Evolutionary conservation across 2,113 vertebrate species (phyloP).

Genomic region (Thymallus thymallus): DNA sequence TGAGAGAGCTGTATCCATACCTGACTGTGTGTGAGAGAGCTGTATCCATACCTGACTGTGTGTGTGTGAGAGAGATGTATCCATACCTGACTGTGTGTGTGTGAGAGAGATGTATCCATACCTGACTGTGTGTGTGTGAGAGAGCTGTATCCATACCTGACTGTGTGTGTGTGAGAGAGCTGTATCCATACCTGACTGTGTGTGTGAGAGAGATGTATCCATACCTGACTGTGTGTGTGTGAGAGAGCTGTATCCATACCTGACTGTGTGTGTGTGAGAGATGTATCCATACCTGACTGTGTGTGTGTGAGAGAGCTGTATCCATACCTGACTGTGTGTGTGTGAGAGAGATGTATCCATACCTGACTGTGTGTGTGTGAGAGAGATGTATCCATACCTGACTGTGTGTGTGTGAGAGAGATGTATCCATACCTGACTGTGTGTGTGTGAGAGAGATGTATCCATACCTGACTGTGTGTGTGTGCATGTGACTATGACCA

Average conservation of each 20-base stretch:
- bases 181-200: no score
- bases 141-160: neutral
- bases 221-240: slow-evolving; percentile 10
- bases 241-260: no score
- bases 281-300: neutral
- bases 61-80: neutral
- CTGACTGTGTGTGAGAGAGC: slow-evolving; percentile 18
- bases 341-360: neutral
- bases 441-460: no score
- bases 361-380: slow-evolving; percentile 14
- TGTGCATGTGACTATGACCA: neutral
- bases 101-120: no score
- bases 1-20: neutral
- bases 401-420: neutral
- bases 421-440: neutral
- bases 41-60: no score
- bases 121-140: neutral
- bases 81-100: slow-evolving; percentile 10
- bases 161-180: slow-evolving; percentile 13
- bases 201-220: neutral
- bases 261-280: neutral
- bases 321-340: no score
- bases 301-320: no score
- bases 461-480: no score
- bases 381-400: no score